These are phyloP conservation scores for Glossophaga mutica DNA, from an alignment of 2,797 vertebrate species.

Conservation along the genomic window DNA sequence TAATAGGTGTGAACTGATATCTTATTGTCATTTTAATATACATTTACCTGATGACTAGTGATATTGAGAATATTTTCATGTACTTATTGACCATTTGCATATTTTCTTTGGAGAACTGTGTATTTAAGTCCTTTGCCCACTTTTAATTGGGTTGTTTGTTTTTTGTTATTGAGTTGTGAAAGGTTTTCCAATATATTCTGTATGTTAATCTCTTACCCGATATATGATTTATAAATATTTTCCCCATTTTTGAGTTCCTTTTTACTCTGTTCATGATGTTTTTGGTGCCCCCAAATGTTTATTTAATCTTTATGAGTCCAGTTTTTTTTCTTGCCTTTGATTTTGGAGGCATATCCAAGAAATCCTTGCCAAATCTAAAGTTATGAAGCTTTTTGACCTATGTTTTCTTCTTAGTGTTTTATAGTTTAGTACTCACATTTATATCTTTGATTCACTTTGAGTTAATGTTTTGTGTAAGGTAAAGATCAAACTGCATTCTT, in stretches of 20 bases:
- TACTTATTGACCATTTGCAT: not conserved
- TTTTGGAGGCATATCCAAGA: not conserved
- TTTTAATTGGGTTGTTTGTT: not conserved
- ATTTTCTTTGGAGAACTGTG: not conserved
- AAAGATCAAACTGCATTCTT: not conserved
- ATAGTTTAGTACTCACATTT: not conserved
- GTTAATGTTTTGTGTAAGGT: not conserved
- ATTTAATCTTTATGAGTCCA: not conserved
- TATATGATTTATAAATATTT: not conserved
- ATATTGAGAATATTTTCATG: not conserved
- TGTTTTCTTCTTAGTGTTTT: not conserved
- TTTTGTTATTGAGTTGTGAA: not conserved
- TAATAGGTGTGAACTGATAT: not conserved
- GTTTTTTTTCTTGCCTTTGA: not conserved
- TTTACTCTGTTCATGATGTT: not conserved
- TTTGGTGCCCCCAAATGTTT: not conserved
- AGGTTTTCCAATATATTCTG: not conserved
- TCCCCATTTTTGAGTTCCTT: not conserved
- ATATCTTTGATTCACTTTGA: not conserved
- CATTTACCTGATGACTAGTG: not conserved
- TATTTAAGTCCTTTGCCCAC: not conserved
- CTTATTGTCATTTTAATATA: not conserved
- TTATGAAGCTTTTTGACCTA: not conserved
- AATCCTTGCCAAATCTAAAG: not conserved
- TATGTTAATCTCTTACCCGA: not conserved